phyloP scores from a whole-genome alignment of 1,140 invertebrate species.

The Piezodorus guildinii region DNA sequence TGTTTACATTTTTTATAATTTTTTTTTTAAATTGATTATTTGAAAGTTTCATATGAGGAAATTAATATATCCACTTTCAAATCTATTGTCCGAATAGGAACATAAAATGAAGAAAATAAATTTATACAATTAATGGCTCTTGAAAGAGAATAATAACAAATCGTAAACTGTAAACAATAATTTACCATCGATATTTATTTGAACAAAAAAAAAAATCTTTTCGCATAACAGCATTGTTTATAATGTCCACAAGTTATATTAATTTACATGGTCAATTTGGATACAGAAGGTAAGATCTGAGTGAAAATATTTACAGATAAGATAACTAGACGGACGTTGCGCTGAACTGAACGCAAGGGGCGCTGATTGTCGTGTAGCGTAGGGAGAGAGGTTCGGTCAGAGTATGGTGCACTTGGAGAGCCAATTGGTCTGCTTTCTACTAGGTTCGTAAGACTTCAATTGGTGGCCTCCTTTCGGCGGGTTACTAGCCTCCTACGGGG shows the following conservation, averaged over 20 bases:
- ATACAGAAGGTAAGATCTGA: background rate
- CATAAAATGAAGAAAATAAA: background rate
- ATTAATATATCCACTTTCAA: background rate
- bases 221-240: background rate
- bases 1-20: no score
- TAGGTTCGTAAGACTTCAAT: conserved; percentile 54
- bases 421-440: conserved; percentile 60
- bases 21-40: no score
- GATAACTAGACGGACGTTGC: background rate
- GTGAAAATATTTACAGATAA: conserved; percentile 8
- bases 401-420: conserved; percentile 59
- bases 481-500: conserved; percentile 61
- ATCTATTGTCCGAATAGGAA: conserved; percentile 12
- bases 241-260: no score
- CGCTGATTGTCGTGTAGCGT: background rate
- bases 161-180: background rate
- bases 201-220: background rate
- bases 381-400: conserved; percentile 43
- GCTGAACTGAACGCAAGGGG: background rate
- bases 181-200: conserved; percentile 2
- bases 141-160: background rate
- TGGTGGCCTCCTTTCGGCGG: conserved; percentile 62
- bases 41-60: no score
- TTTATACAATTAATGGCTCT: background rate
- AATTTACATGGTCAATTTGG: conserved; percentile 7